phyloP scores from a whole-genome alignment of 2,888 invertebrate species.

The Orchesella flavescens region DNA sequence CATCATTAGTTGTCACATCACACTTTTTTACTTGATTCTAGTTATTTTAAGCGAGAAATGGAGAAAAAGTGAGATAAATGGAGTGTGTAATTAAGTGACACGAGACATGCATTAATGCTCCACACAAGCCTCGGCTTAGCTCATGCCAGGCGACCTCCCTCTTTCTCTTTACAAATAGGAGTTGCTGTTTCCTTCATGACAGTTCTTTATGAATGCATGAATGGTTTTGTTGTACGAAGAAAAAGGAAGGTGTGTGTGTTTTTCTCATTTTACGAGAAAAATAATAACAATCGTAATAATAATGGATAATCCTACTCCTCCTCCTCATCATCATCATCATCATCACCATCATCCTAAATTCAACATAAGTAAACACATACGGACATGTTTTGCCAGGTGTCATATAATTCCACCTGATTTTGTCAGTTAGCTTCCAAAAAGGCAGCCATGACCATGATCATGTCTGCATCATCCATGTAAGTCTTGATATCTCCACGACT shows the following conservation, averaged over 20 bases:
- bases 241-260: constrained; percentile 9
- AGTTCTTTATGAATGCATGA: neutral
- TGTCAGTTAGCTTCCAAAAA: neutral
- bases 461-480: too few species aligned
- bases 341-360: neutral
- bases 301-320: neutral
- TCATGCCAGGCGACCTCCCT: neutral
- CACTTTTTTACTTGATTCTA: too few species aligned
- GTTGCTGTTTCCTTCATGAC: too few species aligned
- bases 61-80: too few species aligned
- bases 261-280: constrained; percentile 5
- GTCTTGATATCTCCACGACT: too few species aligned
- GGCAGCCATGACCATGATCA: too few species aligned
- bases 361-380: neutral
- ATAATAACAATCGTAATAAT: constrained; percentile 7
- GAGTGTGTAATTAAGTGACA: neutral
- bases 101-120: constrained; percentile 16
- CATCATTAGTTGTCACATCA: too few species aligned
- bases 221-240: neutral
- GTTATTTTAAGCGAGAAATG: too few species aligned
- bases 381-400: constrained; percentile 5
- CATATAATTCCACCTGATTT: neutral
- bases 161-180: neutral
- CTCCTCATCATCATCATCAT: neutral
- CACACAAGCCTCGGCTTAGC: neutral